Percentiles rank a stretch among this genome's conserved stretches.
These are phyloP conservation scores for Drusus annulatus DNA, from an alignment of 1,140 invertebrate species.

Conservation along the genomic window DNA sequence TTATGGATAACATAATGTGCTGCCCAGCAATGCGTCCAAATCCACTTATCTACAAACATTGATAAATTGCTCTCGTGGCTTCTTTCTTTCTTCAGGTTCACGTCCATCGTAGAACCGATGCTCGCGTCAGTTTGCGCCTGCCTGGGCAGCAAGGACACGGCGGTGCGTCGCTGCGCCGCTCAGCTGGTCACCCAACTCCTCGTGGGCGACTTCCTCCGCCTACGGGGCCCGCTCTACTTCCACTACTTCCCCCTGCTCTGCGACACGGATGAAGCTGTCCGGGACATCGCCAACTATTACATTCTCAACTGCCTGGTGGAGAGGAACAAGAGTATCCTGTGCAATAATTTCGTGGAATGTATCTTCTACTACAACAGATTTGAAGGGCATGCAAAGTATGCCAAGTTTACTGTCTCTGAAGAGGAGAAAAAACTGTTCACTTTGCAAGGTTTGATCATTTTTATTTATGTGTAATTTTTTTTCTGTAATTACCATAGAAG, in stretches of 20 bases:
- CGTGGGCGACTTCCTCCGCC: conserved; percentile 52
- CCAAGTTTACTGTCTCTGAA: conserved; percentile 46
- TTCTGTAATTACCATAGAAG: no score
- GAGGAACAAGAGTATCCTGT: conserved; percentile 47
- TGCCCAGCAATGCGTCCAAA: no score
- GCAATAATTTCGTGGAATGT: conserved; percentile 53
- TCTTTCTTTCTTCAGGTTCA: conserved; percentile 32
- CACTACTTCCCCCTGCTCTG: conserved; percentile 54
- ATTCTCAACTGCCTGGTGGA: conserved; percentile 45
- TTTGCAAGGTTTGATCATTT: conserved; percentile 42
- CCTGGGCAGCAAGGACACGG: conserved; percentile 40
- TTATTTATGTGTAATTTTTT: no score
- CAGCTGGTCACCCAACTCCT: conserved; percentile 54
- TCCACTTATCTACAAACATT: no score
- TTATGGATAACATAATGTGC: no score
- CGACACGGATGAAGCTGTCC: conserved; percentile 47
- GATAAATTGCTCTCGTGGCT: no score
- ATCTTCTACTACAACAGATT: conserved; percentile 55
- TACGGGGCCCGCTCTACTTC: conserved; percentile 50
- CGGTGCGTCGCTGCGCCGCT: conserved; percentile 49
- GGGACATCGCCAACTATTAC: conserved; percentile 52
- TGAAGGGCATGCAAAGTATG: conserved; percentile 37
- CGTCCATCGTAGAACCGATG: conserved; percentile 55
- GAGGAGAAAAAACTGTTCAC: conserved; percentile 50
- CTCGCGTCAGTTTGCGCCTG: conserved; percentile 50